Evolutionary conservation across 2,113 vertebrate genomes (phyloP), one percentile per base, ranked within the genome.

Genomic region (Xiphophorus hellerii): DNA sequence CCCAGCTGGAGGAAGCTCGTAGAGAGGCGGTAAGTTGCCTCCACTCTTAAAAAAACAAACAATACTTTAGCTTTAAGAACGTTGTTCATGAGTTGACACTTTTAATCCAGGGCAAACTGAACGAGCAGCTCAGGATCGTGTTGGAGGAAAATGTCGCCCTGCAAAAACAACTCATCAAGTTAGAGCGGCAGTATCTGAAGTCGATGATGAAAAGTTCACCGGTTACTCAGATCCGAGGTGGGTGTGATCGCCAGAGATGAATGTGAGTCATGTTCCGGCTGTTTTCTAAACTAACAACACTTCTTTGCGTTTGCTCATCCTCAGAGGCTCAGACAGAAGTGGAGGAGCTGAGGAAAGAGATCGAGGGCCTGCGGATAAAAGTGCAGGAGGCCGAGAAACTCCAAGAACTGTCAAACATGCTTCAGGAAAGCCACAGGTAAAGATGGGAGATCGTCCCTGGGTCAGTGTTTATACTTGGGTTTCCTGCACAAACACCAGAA

Each of bases 401-500:
- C 64, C 92, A 91, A 60, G 90, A 94, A 17, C 84, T 95, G 63
- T 91, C 88, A 14, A 83, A 85, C 62, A 94, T 93, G 90, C 87
- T 94, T 60, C 94, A 95, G 66, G 94, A 95, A 85, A 94, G 93
- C 84, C 95, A 95, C 86, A 94, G 92, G 95, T 94, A 74, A 64
- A 37, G 35, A 37, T 2, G 2, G 27, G 67, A 12, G 29, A 65
- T 67, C 27, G 7, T 51, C n/a, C 37, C 44, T 28, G 61, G 22
- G 22, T 71, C 48, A 5, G 22, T 66, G 12, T 15, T 48, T 17
- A 20, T 20, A 48, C 44, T 20, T 48, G 44, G 37, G 37, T 39
- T 39, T 10, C 2, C 9, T 3, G 12, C 12, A 14, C 42, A 44
- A 14, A 44, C 4, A 17, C 1, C 42, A 44, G 11, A 44, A 44